Conservation (phyloP, 2,113 vertebrate genomes). For the Dascyllus trimaculatus region DNA sequence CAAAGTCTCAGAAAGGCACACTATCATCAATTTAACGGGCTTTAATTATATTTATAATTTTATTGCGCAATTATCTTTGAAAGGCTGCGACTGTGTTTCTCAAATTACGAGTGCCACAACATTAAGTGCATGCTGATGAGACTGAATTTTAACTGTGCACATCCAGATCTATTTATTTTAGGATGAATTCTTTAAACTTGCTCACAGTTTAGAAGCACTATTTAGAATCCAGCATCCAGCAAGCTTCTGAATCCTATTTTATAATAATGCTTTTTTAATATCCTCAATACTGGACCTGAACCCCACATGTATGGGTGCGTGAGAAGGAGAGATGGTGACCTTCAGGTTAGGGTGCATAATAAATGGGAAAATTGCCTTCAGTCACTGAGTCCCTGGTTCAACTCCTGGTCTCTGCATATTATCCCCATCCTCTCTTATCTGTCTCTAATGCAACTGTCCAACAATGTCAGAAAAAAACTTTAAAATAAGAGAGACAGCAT, state of each 20-base stretch:
- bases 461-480: neutral
- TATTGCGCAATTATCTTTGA: constrained; percentile 14
- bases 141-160: neutral
- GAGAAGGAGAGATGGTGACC: too few relatives aligned
- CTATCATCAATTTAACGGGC: constrained; percentile 7
- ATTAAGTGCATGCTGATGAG: constrained; percentile 25
- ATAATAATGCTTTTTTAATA: too few relatives aligned
- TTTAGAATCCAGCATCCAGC: neutral
- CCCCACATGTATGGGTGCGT: too few relatives aligned
- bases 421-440: neutral
- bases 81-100: constrained; percentile 3
- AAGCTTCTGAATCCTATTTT: too few relatives aligned
- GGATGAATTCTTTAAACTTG: neutral
- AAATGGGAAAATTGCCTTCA: too few relatives aligned
- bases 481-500: neutral
- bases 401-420: neutral
- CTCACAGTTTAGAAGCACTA: neutral
- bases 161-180: neutral
- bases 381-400: too few relatives aligned
- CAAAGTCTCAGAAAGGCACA: neutral
- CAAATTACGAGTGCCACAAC: neutral
- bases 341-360: too few relatives aligned
- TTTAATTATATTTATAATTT: constrained; percentile 26
- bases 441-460: neutral
- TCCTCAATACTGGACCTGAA: too few relatives aligned